Percentiles rank a stretch among this genome's conserved stretches.
Conservation (phyloP, 2,888 invertebrate genomes). For the Eilema depressum region DNA sequence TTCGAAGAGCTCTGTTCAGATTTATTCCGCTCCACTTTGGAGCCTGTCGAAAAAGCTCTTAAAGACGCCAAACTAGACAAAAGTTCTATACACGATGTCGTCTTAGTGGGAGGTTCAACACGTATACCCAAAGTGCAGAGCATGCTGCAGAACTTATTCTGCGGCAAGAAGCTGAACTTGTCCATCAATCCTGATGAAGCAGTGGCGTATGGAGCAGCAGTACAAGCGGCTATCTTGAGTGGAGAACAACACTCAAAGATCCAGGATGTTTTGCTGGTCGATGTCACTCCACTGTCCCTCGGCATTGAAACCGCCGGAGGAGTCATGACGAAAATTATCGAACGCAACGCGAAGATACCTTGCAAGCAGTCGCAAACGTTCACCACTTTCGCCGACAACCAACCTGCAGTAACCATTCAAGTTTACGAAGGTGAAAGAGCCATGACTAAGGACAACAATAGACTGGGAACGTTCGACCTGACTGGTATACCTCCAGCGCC, state of each 20-base stretch:
- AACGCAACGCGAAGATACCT: slow-evolving; percentile 21
- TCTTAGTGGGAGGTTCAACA: slow-evolving; percentile 16
- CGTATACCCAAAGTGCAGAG: slow-evolving; percentile 16
- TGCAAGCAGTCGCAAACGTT: slow-evolving; percentile 20
- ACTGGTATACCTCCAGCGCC: slow-evolving; percentile 17
- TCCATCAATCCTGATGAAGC: slow-evolving; percentile 20
- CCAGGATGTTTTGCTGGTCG: slow-evolving; percentile 18
- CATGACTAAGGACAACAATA: slow-evolving; percentile 18
- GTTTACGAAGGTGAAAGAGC: slow-evolving; percentile 18
- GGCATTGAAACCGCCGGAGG: slow-evolving; percentile 17
- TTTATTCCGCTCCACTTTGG: slow-evolving; percentile 70
- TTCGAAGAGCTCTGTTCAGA: slow-evolving; percentile 86
- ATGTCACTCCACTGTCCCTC: slow-evolving; percentile 16
- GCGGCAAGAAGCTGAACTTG: slow-evolving; percentile 18
- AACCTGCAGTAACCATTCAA: slow-evolving; percentile 18
- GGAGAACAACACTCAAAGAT: slow-evolving; percentile 19
- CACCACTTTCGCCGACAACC: slow-evolving; percentile 17
- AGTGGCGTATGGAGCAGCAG: slow-evolving; percentile 18
- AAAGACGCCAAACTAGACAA: slow-evolving; percentile 91
- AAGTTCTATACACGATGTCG: slow-evolving; percentile 82
- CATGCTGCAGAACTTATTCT: slow-evolving; percentile 16
- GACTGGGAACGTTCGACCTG: slow-evolving; percentile 16
- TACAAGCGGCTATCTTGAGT: slow-evolving; percentile 16
- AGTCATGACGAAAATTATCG: slow-evolving; percentile 20
- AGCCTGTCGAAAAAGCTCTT: slow-evolving; percentile 91